Evolutionary conservation across 2,888 invertebrate species (phyloP), one percentile per base, ranked within the genome.

Genomic region (Nemapogon koenigi): DNA sequence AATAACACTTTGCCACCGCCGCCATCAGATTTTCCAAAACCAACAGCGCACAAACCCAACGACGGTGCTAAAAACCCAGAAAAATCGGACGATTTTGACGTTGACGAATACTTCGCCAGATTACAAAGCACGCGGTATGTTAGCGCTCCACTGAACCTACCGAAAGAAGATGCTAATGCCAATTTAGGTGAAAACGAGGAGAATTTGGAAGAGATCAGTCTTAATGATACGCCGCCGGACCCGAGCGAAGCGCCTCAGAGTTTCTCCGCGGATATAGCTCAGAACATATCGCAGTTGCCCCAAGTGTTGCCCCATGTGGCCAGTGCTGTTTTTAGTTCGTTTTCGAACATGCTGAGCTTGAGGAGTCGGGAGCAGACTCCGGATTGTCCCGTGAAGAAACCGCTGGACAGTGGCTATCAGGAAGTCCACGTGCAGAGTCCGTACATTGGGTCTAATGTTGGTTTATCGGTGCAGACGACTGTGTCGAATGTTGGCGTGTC

Each of bases 291-390:
- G 0, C 84, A 84, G 22, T 50, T 84, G 17, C 84, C 84, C 0
- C 69, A 81, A 1, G 83, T 84, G 1, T 45, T 84, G 42, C 84
- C 84, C 0, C 79, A 83, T 37, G 81, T 84, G 3, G 83, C 86
- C 0, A 83, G 84, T 32, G 84, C 83, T 7, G 85, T 86, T 0
- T 83, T 87, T 45, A 84, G 83, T 19, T 85, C 86, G 0, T 83
- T 83, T 45, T 81, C 83, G 0, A 82, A 68, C 48, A 82, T 82
- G 63, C 48, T 78, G 35, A 75, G 47, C 38, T 55, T 64, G 51
- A 78, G 67, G 46, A 67, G 64, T 41, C 46, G 67, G 28, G 75
- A 73, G 26, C 65, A 58, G 32, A 66, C 66, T 1, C 67, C 69
- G 16, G 71, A 65, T 39, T 27, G 60, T 52, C 2, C n/a, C n/a